Conservation (phyloP, 2,113 vertebrate genomes). For the Enhydra lutris region DNA sequence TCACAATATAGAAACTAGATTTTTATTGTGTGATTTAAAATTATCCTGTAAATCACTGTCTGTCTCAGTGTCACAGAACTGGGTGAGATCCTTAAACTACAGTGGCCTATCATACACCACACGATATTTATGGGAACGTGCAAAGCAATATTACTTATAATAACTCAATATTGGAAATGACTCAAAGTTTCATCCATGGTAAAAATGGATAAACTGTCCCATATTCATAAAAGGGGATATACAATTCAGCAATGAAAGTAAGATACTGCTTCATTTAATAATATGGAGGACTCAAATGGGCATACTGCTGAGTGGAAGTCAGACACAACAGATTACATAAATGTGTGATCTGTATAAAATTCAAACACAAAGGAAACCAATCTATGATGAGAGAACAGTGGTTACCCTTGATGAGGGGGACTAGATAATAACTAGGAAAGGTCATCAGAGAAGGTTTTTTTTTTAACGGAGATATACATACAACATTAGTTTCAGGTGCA, state of each 20-base stretch:
- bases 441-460: not conserved
- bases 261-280: not conserved
- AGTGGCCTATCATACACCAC: not conserved
- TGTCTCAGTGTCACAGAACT: not conserved
- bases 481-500: not conserved
- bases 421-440: not conserved
- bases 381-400: not conserved
- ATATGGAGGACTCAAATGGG: not conserved
- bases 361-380: not conserved
- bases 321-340: not conserved
- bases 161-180: not conserved
- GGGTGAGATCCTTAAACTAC: not conserved
- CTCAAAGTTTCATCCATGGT: not conserved
- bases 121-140: not conserved
- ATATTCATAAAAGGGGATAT: not conserved
- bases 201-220: not conserved
- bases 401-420: not conserved
- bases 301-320: not conserved
- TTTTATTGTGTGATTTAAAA: not conserved
- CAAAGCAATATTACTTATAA: not conserved
- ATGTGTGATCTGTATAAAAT: not conserved
- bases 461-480: not conserved
- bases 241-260: not conserved
- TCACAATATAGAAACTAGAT: not conserved
- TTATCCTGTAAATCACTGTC: not conserved